Evolutionary conservation across 1,140 invertebrate genomes (phyloP).

Genomic region (Orius insidiosus): DNA sequence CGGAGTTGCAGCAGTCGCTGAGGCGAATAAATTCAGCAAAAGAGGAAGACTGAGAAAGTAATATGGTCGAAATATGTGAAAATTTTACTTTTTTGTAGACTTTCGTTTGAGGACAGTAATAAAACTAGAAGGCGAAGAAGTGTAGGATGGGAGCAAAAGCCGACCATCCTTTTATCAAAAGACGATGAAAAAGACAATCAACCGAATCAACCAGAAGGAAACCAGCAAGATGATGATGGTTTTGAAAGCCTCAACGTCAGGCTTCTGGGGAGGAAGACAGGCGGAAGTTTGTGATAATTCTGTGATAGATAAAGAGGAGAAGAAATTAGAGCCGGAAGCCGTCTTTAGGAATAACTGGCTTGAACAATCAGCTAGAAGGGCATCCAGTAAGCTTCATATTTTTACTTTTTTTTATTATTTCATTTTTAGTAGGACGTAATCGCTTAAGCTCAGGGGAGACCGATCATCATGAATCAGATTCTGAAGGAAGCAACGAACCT

Average conservation of each 20-base stretch:
- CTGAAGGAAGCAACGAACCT: conserved; percentile 13
- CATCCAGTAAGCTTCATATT: conserved; percentile 5
- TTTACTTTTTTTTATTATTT: conserved; percentile 2
- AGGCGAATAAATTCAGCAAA: conserved; percentile 18
- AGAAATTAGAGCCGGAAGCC: conserved; percentile 15
- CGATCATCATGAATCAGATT: conserved; percentile 21
- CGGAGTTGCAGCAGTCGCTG: neutral
- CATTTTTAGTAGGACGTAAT: conserved; percentile 5
- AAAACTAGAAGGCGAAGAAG: neutral
- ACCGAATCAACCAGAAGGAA: neutral
- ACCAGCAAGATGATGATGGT: conserved; percentile 48
- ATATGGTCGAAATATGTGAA: conserved; percentile 11
- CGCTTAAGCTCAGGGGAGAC: conserved; percentile 19
- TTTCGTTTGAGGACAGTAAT: conserved; percentile 13
- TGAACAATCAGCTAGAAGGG: conserved; percentile 10
- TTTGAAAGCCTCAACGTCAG: conserved; percentile 64
- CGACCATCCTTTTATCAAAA: too few species aligned
- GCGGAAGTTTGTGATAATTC: conserved; percentile 20
- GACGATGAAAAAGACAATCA: too few species aligned
- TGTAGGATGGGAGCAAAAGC: conserved; percentile 9
- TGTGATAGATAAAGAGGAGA: neutral
- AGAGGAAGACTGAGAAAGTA: conserved; percentile 19
- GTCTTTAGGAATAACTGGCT: conserved; percentile 27
- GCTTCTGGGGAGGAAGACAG: conserved; percentile 44
- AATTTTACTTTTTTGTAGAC: conserved; percentile 7